A percentile compares a stretch with the other conserved stretches of the same genome.
Evolutionary conservation across 1,140 invertebrate species (phyloP).

Genomic region (Euglossa dilemma): DNA sequence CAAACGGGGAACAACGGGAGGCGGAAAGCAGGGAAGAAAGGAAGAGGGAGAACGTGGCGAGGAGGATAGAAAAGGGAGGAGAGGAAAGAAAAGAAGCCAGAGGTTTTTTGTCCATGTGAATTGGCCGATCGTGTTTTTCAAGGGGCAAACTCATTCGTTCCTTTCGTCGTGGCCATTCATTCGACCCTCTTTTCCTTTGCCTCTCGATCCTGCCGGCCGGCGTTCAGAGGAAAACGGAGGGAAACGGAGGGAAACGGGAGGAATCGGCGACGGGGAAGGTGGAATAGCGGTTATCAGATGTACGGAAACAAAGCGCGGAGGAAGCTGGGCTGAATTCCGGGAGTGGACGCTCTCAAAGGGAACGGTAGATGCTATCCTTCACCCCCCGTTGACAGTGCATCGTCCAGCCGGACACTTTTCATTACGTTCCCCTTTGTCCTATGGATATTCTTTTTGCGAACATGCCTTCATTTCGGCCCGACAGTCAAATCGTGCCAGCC

Average conservation of each 20-base stretch:
- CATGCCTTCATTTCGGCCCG: slow-evolving; percentile 64
- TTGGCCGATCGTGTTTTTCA: slow-evolving; percentile 68
- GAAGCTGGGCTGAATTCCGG: slow-evolving; percentile 70
- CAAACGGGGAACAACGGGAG: not conserved
- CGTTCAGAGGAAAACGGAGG: not conserved
- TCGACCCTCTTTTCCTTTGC: slow-evolving; percentile 38
- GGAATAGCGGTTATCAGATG: slow-evolving; percentile 71
- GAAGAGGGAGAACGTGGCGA: not conserved
- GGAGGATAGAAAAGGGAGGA: not conserved
- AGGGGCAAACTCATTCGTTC: slow-evolving; percentile 64
- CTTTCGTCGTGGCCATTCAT: slow-evolving; percentile 67
- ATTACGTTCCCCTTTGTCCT: slow-evolving; percentile 74
- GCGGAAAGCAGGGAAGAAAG: too few species aligned
- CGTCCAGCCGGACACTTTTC: slow-evolving; percentile 72
- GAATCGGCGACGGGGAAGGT: slow-evolving; percentile 6
- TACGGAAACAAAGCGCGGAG: slow-evolving; percentile 74
- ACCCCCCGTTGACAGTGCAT: slow-evolving; percentile 45
- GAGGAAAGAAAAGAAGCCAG: slow-evolving; percentile 1
- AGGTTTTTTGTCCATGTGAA: slow-evolving; percentile 61
- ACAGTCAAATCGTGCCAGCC: slow-evolving; percentile 29
- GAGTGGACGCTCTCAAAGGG: slow-evolving; percentile 69
- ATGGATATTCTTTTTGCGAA: slow-evolving; percentile 65
- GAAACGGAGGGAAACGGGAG: not conserved
- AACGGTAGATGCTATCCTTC: slow-evolving; percentile 63
- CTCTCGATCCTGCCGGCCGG: slow-evolving; percentile 9